These are phyloP conservation scores for Antidorcas marsupialis DNA, from an alignment of 2,113 vertebrate species.

Conservation along the genomic window DNA sequence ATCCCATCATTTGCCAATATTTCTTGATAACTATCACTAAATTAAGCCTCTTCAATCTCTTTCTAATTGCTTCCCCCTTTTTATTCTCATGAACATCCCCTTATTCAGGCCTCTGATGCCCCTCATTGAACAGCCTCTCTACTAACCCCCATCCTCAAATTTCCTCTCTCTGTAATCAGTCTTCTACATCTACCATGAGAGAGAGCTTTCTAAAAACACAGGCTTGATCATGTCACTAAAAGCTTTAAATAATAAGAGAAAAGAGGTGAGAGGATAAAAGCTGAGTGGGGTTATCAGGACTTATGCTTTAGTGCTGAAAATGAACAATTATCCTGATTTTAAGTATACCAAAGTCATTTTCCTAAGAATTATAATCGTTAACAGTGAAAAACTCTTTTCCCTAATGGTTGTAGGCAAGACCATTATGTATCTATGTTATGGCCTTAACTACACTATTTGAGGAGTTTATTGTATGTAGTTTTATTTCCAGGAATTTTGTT, in stretches of 20 bases:
- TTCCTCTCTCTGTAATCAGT: slow-evolving; percentile 38
- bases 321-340: slow-evolving; percentile 68
- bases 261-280: slow-evolving; percentile 45
- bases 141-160: neutral
- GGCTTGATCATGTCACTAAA: slow-evolving; percentile 57
- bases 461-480: neutral
- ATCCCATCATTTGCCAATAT: neutral
- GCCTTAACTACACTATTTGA: neutral
- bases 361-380: slow-evolving; percentile 40
- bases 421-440: neutral
- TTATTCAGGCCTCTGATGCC: neutral
- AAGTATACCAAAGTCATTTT: slow-evolving; percentile 57
- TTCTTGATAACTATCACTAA: slow-evolving; percentile 25
- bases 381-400: neutral
- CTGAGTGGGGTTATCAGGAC: slow-evolving; percentile 52
- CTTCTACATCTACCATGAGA: neutral
- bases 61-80: neutral
- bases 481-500: neutral
- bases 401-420: neutral
- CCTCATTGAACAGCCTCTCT: neutral
- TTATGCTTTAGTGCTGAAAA: slow-evolving; percentile 49
- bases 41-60: neutral
- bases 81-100: neutral
- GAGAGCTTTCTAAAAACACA: slow-evolving; percentile 65
- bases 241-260: slow-evolving; percentile 53